Evolutionary conservation across 2,888 invertebrate genomes (phyloP).

Genomic region (Cephonodes hylas): DNA sequence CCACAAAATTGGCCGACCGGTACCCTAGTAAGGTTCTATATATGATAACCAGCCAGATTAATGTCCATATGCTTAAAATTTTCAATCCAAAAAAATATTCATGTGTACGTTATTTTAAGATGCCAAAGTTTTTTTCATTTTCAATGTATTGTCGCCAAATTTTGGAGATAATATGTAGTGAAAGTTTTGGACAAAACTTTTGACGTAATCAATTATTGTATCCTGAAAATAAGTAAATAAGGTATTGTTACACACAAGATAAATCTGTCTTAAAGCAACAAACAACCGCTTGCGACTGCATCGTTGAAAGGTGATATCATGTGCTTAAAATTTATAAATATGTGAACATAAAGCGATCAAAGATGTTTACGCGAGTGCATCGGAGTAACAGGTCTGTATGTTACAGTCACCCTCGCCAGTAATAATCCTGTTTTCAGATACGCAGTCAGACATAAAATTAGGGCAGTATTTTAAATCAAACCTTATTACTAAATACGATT

Average conservation of each 20-base stretch:
- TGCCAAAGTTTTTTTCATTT: too few species aligned
- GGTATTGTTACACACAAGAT: not conserved
- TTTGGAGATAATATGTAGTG: too few species aligned
- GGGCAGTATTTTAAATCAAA: not conserved
- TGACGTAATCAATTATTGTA: too few species aligned
- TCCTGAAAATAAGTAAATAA: too few species aligned
- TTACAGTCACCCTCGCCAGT: slow-evolving; percentile 30
- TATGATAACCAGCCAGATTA: too few species aligned
- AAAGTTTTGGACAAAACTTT: too few species aligned
- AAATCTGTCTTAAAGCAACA: not conserved
- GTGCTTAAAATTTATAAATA: slow-evolving; percentile 14
- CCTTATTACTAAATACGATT: not conserved
- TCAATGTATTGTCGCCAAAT: too few species aligned
- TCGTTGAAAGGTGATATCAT: slow-evolving; percentile 13
- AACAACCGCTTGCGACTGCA: not conserved
- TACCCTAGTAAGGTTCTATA: too few species aligned
- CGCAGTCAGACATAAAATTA: slow-evolving; percentile 7
- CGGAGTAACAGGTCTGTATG: slow-evolving; percentile 22
- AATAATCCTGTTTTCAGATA: slow-evolving; percentile 23
- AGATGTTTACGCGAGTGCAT: slow-evolving; percentile 19
- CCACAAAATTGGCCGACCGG: too few species aligned
- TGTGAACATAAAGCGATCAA: slow-evolving; percentile 12
- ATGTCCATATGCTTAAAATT: too few species aligned
- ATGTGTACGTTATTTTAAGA: too few species aligned
- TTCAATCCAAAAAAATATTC: too few species aligned